phyloP scores from a whole-genome alignment of 2,888 invertebrate genomes.

The Schizaphis graminum region DNA sequence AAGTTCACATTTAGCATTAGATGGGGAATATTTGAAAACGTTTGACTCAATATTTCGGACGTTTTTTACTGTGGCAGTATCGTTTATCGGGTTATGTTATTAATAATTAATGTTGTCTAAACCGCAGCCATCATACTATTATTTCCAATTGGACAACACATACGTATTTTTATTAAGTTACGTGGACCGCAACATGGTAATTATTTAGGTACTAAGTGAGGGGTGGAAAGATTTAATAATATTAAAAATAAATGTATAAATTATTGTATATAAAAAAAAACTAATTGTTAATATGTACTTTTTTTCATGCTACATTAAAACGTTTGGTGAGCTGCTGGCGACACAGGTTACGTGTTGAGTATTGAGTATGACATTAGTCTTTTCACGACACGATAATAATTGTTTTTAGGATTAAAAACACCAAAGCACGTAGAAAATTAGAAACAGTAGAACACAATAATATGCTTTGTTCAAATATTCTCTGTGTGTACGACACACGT shows the following conservation, averaged over 20 bases:
- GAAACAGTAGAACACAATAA: background rate
- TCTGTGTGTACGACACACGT: no score
- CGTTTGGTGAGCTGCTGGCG: no score
- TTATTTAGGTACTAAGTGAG: background rate
- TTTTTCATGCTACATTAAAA: no score
- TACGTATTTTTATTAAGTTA: background rate
- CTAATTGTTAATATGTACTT: background rate
- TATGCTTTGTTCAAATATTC: background rate
- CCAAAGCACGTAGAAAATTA: background rate
- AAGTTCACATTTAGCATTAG: background rate
- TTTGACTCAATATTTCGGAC: background rate
- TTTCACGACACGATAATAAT: background rate
- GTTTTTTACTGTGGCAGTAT: background rate
- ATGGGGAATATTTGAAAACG: background rate
- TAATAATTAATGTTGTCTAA: background rate
- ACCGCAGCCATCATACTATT: background rate
- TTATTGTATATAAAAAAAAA: background rate
- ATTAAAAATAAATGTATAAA: background rate
- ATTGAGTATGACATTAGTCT: background rate
- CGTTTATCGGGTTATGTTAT: background rate
- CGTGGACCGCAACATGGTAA: background rate
- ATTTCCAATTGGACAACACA: background rate
- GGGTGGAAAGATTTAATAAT: background rate
- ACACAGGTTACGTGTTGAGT: no score
- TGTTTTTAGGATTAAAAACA: background rate